Conservation (phyloP, 2,888 invertebrate genomes). For the Nowickia ferox region DNA sequence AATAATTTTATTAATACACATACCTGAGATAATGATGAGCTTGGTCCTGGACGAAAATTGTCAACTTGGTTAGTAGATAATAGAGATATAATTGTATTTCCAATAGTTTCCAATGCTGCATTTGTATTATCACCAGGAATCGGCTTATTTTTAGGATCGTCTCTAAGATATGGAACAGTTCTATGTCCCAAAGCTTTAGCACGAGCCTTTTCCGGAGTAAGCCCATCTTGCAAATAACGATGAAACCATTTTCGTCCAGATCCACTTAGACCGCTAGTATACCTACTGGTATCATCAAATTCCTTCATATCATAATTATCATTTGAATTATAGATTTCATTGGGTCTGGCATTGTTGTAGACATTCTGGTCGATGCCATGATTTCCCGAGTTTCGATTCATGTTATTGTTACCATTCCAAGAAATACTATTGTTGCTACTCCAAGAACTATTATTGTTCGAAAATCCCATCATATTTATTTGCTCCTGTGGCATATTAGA, state of each 20-base stretch:
- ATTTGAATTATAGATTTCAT: slow-evolving; percentile 18
- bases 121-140: slow-evolving; percentile 26
- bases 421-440: background rate
- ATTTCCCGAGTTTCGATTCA: background rate
- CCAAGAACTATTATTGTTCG: background rate
- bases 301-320: background rate
- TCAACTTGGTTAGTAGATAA: slow-evolving; percentile 17
- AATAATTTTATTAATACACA: background rate
- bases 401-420: slow-evolving; percentile 42
- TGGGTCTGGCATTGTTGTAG: background rate
- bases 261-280: slow-evolving; percentile 40
- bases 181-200: slow-evolving; percentile 51
- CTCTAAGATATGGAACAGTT: slow-evolving; percentile 35
- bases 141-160: background rate
- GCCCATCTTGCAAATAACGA: slow-evolving; percentile 40
- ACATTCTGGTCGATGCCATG: background rate
- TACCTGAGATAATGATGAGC: slow-evolving; percentile 37
- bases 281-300: slow-evolving; percentile 20
- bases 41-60: slow-evolving; percentile 20
- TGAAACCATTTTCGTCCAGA: slow-evolving; percentile 48
- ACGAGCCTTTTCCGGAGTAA: slow-evolving; percentile 32
- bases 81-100: slow-evolving; percentile 49
- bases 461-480: slow-evolving; percentile 4
- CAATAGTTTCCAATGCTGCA: slow-evolving; percentile 52
- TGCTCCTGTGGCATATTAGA: slow-evolving; percentile 29